phyloP scores from a whole-genome alignment of 2,797 vertebrate genomes.

The Borostomias antarcticus region DNA sequence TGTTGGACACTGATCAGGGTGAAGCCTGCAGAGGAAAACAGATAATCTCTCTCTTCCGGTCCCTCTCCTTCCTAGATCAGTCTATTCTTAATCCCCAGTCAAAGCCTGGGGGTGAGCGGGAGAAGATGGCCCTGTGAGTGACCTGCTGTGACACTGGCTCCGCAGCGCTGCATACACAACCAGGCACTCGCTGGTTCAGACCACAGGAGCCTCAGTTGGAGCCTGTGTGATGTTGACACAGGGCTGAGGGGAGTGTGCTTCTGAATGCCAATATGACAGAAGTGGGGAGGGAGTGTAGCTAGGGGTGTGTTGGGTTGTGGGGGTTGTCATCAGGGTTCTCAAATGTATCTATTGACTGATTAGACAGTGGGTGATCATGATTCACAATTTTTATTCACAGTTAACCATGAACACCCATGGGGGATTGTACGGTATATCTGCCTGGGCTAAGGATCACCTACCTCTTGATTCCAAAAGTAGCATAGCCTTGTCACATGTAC shows the following conservation, averaged over 20 bases:
- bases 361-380: slow-evolving; percentile 55
- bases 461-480: slow-evolving; percentile 34
- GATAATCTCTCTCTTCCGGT: slow-evolving; percentile 54
- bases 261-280: background rate
- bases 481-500: slow-evolving; percentile 29
- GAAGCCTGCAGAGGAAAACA: slow-evolving; percentile 33
- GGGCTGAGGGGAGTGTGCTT: background rate
- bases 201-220: slow-evolving; percentile 29
- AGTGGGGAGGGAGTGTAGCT: background rate
- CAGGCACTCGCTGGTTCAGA: slow-evolving; percentile 33
- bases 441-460: slow-evolving; percentile 54
- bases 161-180: slow-evolving; percentile 14
- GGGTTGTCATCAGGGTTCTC: slow-evolving; percentile 39
- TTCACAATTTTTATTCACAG: slow-evolving; percentile 57
- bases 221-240: slow-evolving; percentile 21
- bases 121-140: slow-evolving; percentile 14
- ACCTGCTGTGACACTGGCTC: slow-evolving; percentile 38
- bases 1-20: slow-evolving; percentile 10
- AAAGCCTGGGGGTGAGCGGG: slow-evolving; percentile 49
- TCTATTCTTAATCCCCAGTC: slow-evolving; percentile 60
- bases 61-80: slow-evolving; percentile 28
- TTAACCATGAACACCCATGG: slow-evolving; percentile 48
- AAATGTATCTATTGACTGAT: slow-evolving; percentile 55
- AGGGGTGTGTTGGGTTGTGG: slow-evolving; percentile 25
- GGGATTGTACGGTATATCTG: slow-evolving; percentile 54